These are phyloP conservation scores for Sesamia nonagrioides DNA, from an alignment of 1,140 invertebrate species.

Conservation along the genomic window DNA sequence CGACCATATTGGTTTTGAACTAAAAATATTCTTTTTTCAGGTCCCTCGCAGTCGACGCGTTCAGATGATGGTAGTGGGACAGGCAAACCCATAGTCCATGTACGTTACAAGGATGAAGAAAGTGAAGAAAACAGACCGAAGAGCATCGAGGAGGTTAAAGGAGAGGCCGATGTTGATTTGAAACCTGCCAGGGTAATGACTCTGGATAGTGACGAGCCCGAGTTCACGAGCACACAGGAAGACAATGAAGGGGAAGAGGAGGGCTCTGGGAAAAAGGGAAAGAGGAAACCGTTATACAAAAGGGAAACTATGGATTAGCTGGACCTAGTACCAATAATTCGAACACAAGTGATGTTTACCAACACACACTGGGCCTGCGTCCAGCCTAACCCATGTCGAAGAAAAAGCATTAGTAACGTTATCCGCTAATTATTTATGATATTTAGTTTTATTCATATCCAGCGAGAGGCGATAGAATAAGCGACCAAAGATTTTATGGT, in stretches of 20 bases:
- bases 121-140: background rate
- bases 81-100: conserved; percentile 36
- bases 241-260: background rate
- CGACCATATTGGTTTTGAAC: too few species aligned
- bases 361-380: too few species aligned
- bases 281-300: too few species aligned
- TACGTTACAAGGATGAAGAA: conserved; percentile 53
- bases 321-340: too few species aligned
- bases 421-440: too few species aligned
- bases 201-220: background rate
- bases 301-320: too few species aligned
- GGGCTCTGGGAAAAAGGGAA: background rate
- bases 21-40: background rate
- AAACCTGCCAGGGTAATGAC: background rate
- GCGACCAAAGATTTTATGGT: too few species aligned
- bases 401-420: too few species aligned
- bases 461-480: too few species aligned
- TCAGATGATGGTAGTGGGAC: background rate
- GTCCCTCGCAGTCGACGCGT: background rate
- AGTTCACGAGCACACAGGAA: background rate
- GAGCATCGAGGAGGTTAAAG: background rate
- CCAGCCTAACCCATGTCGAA: too few species aligned
- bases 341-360: too few species aligned
- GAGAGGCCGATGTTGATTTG: background rate
- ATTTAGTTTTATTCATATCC: too few species aligned